Evolutionary conservation across 1,140 invertebrate species (phyloP).

Genomic region (Tetranychus urticae): DNA sequence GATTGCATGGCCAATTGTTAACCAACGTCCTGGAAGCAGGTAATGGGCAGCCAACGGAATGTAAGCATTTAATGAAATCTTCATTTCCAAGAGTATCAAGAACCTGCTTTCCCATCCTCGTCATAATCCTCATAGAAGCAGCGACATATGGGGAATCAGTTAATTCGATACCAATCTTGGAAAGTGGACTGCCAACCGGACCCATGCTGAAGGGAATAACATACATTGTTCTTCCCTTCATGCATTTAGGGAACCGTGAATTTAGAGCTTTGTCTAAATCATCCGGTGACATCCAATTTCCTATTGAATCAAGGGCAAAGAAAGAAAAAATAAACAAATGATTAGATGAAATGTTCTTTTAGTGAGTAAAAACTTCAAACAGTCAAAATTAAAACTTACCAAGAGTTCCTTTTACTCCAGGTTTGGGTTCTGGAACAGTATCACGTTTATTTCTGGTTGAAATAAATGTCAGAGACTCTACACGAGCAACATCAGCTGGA

Average conservation of each 20-base stretch:
- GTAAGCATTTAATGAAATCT: constrained; percentile 62
- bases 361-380: too few species aligned
- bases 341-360: too few species aligned
- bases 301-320: neutral
- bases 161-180: constrained; percentile 89
- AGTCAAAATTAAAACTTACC: constrained; percentile 17
- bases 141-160: constrained; percentile 96
- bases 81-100: constrained; percentile 37
- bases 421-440: constrained; percentile 47
- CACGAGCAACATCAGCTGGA: constrained; percentile 85
- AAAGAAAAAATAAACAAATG: too few species aligned
- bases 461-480: constrained; percentile 89
- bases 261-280: constrained; percentile 60
- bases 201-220: constrained; percentile 98
- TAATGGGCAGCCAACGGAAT: constrained; percentile 63
- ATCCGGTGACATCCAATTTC: constrained; percentile 77
- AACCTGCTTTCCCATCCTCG: constrained; percentile 60
- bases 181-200: constrained; percentile 71
- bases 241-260: constrained; percentile 76
- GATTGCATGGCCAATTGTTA: constrained; percentile 88
- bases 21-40: constrained; percentile 26
- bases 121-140: constrained; percentile 94
- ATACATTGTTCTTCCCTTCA: constrained; percentile 96
- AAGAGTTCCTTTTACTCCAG: constrained; percentile 47
- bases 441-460: constrained; percentile 54